Conservation (phyloP, 1,140 invertebrate genomes). For the Panagrolaimus sp. region DNA sequence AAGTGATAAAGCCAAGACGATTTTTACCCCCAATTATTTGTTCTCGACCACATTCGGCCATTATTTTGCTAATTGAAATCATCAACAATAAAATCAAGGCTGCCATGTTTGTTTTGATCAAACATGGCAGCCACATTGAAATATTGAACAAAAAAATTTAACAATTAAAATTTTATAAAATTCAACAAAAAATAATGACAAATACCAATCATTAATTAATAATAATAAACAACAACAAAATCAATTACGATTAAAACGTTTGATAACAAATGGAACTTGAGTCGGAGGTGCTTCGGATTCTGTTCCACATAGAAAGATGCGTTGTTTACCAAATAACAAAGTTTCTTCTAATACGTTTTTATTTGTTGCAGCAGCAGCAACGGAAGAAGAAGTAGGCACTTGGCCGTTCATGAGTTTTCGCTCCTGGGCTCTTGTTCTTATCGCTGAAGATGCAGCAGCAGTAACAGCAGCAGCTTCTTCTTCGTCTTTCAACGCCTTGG, state of each 20-base stretch:
- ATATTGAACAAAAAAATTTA: not conserved
- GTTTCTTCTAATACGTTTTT: not conserved
- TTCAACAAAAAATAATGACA: constrained; percentile 17
- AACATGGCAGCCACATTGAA: not conserved
- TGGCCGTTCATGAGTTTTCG: too few species aligned
- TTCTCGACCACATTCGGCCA: not conserved
- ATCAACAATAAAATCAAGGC: not conserved
- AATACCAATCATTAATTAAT: not conserved
- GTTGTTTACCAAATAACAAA: not conserved
- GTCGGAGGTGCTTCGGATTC: constrained; percentile 16
- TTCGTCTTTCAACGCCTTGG: not conserved
- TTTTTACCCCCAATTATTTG: constrained; percentile 3
- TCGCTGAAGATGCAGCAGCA: too few species aligned
- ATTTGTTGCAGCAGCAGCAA: too few species aligned
- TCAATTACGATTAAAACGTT: constrained; percentile 27
- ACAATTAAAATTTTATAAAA: constrained; percentile 3
- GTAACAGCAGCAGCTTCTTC: not conserved
- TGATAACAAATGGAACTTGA: constrained; percentile 20
- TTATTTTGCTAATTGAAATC: not conserved
- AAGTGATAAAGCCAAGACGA: constrained; percentile 22
- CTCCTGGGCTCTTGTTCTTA: too few species aligned
- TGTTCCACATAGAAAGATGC: not conserved
- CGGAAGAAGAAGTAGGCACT: too few species aligned
- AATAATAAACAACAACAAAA: constrained; percentile 27
- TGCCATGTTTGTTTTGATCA: not conserved